phyloP scores from a whole-genome alignment of 2,797 vertebrate species.

The Odontamblyopus rebecca region DNA sequence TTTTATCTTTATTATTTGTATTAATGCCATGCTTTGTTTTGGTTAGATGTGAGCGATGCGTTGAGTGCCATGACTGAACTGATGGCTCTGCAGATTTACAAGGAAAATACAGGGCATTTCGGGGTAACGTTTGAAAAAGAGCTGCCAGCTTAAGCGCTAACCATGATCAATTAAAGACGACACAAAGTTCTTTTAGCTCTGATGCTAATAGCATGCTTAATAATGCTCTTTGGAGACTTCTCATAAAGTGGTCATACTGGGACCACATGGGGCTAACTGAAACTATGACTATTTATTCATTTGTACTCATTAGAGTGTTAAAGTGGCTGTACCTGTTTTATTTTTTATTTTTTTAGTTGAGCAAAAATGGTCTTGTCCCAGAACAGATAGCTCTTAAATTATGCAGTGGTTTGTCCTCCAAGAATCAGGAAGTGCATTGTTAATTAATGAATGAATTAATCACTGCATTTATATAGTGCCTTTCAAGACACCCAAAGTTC shows the following conservation, averaged over 20 bases:
- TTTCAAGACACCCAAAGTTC: too few relatives aligned
- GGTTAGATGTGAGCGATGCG: not conserved
- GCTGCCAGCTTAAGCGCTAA: not conserved
- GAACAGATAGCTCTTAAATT: too few relatives aligned
- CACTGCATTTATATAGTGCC: too few relatives aligned
- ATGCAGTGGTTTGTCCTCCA: too few relatives aligned
- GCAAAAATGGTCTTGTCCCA: too few relatives aligned
- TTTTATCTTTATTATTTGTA: constrained; percentile 2
- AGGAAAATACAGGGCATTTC: not conserved
- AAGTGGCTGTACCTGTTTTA: too few relatives aligned
- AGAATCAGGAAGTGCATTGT: too few relatives aligned
- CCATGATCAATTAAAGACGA: constrained; percentile 8
- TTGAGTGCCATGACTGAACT: not conserved
- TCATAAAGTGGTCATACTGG: not conserved
- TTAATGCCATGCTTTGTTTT: not conserved
- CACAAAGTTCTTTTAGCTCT: not conserved
- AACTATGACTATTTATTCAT: not conserved
- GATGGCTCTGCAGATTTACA: not conserved
- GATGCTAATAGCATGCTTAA: not conserved
- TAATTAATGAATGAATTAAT: too few relatives aligned
- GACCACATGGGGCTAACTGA: constrained; percentile 5
- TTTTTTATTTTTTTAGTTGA: too few relatives aligned
- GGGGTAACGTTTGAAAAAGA: not conserved
- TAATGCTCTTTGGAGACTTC: constrained; percentile 8
- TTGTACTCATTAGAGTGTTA: not conserved